Evolutionary conservation across 1,140 invertebrate genomes (phyloP), one percentile per base, ranked within the genome.

Genomic region (Glossosoma conforme): DNA sequence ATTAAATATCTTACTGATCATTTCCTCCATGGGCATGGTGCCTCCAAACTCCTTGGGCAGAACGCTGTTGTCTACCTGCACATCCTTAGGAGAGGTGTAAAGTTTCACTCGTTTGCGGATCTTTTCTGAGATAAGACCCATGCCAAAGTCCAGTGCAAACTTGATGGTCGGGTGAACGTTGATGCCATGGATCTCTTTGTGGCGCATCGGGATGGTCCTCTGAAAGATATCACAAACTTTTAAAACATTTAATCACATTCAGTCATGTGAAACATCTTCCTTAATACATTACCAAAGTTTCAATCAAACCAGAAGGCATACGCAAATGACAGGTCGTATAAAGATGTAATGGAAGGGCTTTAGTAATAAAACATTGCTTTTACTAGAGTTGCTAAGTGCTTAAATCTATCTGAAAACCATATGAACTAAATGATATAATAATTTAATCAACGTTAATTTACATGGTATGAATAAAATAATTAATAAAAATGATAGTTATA

Each of bases 1-100:
- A n/a, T n/a, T 15, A 17, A 24, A 35, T 20, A 19, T 30, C 65
- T 75, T 65, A 90, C 88, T 81, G 54, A 90, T 90, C 87, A 91
- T 90, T 64, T 88, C 82, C 24, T 79, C 77, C 83, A 90, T 87
- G 0, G 87, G 86, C 68, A 87, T 84, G 5, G 70, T 78, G 1
- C 87, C 87, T 11, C 87, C 87, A 62, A 90, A 91, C 62, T 91
- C 89, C 59, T 86, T 81, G 0, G 89, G 89, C 21, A 91, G 61
- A 56, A 90, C 72, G 44, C 69, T 80, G 20, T 70, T 69, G 48
- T 88, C 84, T 44, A 84, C 74, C 54, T 82, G 77, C 10, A 77
- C 69, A 18, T 75, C 68, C 13, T 81, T 67, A 1, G 78, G 69
- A 9, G 82, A 76, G 15, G 80, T 86, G 65, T 81, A 87, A 30